phyloP scores from a whole-genome alignment of 37 sponge, comb jelly and placozoan species.

The Agelas oroides region DNA sequence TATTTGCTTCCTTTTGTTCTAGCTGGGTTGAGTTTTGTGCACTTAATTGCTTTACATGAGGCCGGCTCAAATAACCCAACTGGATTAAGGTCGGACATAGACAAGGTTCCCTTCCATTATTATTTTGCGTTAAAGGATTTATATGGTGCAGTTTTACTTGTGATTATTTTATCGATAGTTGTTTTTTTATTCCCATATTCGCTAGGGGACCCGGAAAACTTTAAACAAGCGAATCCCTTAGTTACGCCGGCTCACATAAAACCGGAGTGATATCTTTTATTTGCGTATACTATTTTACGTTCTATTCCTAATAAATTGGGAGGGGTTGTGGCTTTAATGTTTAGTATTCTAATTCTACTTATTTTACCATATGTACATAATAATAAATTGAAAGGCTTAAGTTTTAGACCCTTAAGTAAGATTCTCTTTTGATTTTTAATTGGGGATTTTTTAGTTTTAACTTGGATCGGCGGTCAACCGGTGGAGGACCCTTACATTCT shows the following conservation, averaged over 20 bases:
- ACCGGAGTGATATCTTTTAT: slow-evolving; percentile 86
- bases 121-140: slow-evolving; percentile 77
- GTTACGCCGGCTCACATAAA: slow-evolving; percentile 84
- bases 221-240: slow-evolving; percentile 79
- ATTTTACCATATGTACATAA: slow-evolving; percentile 65
- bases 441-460: slow-evolving; percentile 77
- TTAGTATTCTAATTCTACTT: slow-evolving; percentile 73
- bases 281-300: slow-evolving; percentile 86
- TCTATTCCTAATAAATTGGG: slow-evolving; percentile 87
- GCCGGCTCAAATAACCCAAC: slow-evolving; percentile 70
- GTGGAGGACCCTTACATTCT: slow-evolving; percentile 82
- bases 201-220: slow-evolving; percentile 81
- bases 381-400: slow-evolving; percentile 51
- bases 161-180: slow-evolving; percentile 37
- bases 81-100: slow-evolving; percentile 61
- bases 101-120: slow-evolving; percentile 76
- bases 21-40: slow-evolving; percentile 54
- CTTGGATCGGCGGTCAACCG: slow-evolving; percentile 79
- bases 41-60: slow-evolving; percentile 77
- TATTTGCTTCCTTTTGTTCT: slow-evolving; percentile 87
- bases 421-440: slow-evolving; percentile 77
- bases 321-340: slow-evolving; percentile 70
- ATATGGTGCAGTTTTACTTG: slow-evolving; percentile 50
- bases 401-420: slow-evolving; percentile 71
- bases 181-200: slow-evolving; percentile 68